Evolutionary conservation across 2,888 invertebrate genomes (phyloP), one percentile per base, ranked within the genome.

Genomic region (Eristalis tenax): DNA sequence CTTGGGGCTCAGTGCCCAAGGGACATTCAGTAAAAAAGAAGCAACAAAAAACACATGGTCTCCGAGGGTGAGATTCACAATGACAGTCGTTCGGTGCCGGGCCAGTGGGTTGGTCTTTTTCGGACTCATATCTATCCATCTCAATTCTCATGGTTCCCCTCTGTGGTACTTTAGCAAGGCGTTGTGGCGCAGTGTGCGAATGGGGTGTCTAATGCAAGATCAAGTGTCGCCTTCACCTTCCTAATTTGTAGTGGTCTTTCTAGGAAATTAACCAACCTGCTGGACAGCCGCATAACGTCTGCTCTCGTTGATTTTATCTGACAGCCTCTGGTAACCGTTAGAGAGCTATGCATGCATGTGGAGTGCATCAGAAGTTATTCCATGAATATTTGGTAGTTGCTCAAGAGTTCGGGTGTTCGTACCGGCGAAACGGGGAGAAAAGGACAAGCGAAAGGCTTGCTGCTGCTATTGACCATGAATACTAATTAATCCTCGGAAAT

Each of bases 401-500:
- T 70, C 35, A 43, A 50, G 57, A 78, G 74, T 75, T 78, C 26
- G 76, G 71, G 66, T 80, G 76, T 11, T n/a, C 18, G 50, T 40
- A 43, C 32, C 26, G 61, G 50, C 28, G 28, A 8, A 88, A 28
- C 28, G 1, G 22, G n/a, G 13, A 59, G 61, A 59, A 76, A 78
- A 66, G 10, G 43, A 43, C 1, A 18, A 13, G 22, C 38, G 23
- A 65, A 32, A 65, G 43, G 32, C 75, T 66, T 35, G 26, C 11
- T 69, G 28, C 79, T 88, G 59, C 78, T 85, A 83, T 89, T 89
- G 89, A 89, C 89, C 89, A 89, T 89, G 89, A 88, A 89, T 89
- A 88, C 89, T 89, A 89, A 89, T 89, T 89, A 89, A 89, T 89
- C 89, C 83, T 80, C 81, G 75, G 78, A 85, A 88, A 89, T 88